Base-by-base conservation (phyloP, 2,888 invertebrate species). In the Geotrupes spiniger region DNA sequence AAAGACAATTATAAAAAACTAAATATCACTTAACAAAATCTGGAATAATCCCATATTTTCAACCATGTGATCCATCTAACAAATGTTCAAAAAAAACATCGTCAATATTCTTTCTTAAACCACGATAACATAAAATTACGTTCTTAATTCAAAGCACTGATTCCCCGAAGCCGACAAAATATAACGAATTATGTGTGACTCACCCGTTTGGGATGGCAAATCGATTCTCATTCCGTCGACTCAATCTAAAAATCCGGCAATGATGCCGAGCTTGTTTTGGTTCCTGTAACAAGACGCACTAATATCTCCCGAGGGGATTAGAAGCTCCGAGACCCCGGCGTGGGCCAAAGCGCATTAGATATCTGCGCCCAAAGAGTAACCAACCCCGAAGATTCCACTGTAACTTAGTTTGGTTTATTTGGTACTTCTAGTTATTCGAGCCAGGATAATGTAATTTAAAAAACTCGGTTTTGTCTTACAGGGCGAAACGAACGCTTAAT, bases 231-330 rank as follows among this genome's bases (percentile, higher is more conserved):
- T 55, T 40, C 36, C 47, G 53, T 52, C 51, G 51, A 57, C 56
- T 56, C 54, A 52, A 58, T 58, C 54, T 54, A 58, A 54, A 56
- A 56, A 56, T 54, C 54, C 54, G 36, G 54, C 54, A 54, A 58
- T 58, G 56, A 58, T 56, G 53, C 50, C 53, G 55, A 52, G 54
- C 57, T 58, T 61, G 60, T 59, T 59, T 58, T 58, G 61, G 61
- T 60, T 59, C 60, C 59, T 48, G 56, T 58, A 61, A 60, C 62
- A 61, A 58, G 61, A 56, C 61, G 59, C 54, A 52, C 60, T 63
- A 63, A 62, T 63, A 62, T 61, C 58, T 60, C 64, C 63, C 59
- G 54, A 48, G 64, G 56, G 63, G 59, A 61, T 63, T 63, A 60
- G 55, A 52, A 49, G 54, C 53, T 52, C 53, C 50, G 48, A 52